Evolutionary conservation across 2,113 vertebrate species (phyloP).

Genomic region (Chloropsis hardwickii): DNA sequence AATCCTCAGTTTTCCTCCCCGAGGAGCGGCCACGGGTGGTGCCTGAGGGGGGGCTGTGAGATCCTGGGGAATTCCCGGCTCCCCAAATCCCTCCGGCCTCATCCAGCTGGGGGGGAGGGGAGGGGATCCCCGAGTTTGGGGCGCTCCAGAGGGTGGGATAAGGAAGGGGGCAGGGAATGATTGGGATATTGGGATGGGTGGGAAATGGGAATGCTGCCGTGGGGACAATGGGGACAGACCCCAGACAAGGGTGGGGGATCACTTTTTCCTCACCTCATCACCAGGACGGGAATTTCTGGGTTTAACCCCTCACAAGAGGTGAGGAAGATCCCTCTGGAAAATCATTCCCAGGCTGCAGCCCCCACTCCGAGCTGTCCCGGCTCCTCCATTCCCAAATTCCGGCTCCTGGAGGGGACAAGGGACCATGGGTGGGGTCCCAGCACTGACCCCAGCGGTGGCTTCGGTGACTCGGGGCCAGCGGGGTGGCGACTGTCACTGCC

Average conservation of each 20-base stretch:
- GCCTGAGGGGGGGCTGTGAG: not conserved
- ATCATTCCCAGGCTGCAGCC: not conserved
- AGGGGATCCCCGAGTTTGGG: fast-evolving
- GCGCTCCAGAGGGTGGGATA: not conserved
- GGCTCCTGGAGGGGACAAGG: not conserved
- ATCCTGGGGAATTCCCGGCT: not conserved
- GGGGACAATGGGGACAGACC: not conserved
- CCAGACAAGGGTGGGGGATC: not conserved
- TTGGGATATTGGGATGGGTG: fast-evolving
- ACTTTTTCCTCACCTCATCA: not conserved
- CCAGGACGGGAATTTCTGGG: not conserved
- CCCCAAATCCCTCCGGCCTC: not conserved
- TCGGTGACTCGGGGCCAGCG: fast-evolving
- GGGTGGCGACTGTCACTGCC: fast-evolving
- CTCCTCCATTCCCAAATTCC: not conserved
- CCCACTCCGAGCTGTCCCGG: fast-evolving
- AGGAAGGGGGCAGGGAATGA: not conserved
- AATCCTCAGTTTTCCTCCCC: not conserved
- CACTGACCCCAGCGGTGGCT: not conserved
- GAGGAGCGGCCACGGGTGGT: fast-evolving
- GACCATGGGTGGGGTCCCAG: not conserved
- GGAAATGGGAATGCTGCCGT: not conserved
- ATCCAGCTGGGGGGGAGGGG: not conserved
- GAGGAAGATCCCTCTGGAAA: not conserved
- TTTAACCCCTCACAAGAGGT: fast-evolving